Evolutionary conservation across 2,797 vertebrate genomes (phyloP).

Genomic region (Anabacerthia variegaticeps): DNA sequence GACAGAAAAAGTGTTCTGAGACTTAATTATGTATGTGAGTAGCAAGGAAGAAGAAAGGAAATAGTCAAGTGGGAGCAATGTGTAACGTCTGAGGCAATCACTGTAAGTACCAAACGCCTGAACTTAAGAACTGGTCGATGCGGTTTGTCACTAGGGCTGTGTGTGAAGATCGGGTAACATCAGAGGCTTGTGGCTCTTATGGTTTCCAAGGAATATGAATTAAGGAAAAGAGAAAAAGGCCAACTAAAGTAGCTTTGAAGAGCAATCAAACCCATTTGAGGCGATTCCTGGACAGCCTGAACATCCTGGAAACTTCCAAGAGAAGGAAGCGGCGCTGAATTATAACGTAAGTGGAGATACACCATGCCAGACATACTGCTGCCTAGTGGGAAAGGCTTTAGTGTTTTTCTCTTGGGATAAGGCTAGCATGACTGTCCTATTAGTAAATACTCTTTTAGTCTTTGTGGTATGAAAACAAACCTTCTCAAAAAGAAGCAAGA

Average conservation of each 20-base stretch:
- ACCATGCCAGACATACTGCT: not conserved
- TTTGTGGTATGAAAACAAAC: not conserved
- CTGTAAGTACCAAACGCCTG: not conserved
- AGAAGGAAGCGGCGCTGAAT: not conserved
- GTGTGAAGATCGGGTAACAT: conserved; percentile 34
- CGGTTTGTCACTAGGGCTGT: conserved; percentile 53
- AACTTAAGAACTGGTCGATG: conserved; percentile 59
- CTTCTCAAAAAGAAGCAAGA: not conserved
- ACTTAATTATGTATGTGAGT: conserved; percentile 15
- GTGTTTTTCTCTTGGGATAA: not conserved
- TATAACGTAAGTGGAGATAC: conserved; percentile 38
- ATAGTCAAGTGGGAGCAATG: conserved; percentile 5
- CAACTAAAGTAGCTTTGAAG: conserved; percentile 22
- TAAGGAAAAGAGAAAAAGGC: conserved; percentile 49
- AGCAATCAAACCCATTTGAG: conserved; percentile 49
- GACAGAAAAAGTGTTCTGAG: conserved; percentile 45
- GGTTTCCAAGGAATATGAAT: conserved; percentile 64
- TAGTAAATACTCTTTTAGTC: not conserved
- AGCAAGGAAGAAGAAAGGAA: conserved; percentile 56
- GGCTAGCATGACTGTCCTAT: not conserved
- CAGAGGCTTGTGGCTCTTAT: conserved; percentile 64
- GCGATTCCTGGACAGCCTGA: not conserved
- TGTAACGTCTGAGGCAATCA: conserved; percentile 52
- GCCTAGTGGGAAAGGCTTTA: not conserved
- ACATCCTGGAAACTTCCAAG: conserved; percentile 17